Evolutionary conservation across 2,888 invertebrate species (phyloP).

Genomic region (Volucella inflata): DNA sequence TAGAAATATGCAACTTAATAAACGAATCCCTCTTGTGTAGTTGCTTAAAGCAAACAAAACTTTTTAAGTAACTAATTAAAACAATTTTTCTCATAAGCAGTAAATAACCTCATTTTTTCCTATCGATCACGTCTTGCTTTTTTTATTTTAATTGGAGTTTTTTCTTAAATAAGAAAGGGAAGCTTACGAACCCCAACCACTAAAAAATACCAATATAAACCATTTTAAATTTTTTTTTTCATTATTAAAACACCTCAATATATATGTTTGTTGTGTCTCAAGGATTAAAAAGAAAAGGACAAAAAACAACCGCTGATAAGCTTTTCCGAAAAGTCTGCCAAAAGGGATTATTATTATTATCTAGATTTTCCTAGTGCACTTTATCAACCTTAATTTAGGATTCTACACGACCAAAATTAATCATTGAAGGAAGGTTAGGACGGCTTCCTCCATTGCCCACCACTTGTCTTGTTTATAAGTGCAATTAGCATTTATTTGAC

Average conservation of each 20-base stretch:
- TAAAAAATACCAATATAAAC: too few species aligned
- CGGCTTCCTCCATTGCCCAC: slow-evolving; percentile 7
- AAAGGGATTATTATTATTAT: slow-evolving; percentile 35
- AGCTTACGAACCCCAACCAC: too few species aligned
- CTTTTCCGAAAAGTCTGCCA: background rate
- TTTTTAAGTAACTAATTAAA: too few species aligned
- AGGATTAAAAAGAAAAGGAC: background rate
- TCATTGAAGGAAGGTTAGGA: slow-evolving; percentile 34
- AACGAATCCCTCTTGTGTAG: too few species aligned
- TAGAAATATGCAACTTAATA: too few species aligned
- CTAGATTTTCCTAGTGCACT: slow-evolving; percentile 25
- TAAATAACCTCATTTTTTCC: too few species aligned
- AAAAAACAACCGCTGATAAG: slow-evolving; percentile 6
- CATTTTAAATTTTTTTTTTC: background rate
- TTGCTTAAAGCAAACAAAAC: too few species aligned
- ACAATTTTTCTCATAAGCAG: too few species aligned
- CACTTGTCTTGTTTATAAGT: slow-evolving; percentile 45
- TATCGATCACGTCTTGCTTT: too few species aligned
- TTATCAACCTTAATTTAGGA: slow-evolving; percentile 44
- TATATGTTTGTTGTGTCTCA: background rate
- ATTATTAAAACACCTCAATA: background rate
- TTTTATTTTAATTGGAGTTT: too few species aligned
- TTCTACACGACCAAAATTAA: slow-evolving; percentile 50
- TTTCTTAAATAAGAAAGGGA: too few species aligned
- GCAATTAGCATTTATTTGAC: slow-evolving; percentile 75